phyloP scores from a whole-genome alignment of 2,888 invertebrate genomes.

The Steinernema scapterisci region DNA sequence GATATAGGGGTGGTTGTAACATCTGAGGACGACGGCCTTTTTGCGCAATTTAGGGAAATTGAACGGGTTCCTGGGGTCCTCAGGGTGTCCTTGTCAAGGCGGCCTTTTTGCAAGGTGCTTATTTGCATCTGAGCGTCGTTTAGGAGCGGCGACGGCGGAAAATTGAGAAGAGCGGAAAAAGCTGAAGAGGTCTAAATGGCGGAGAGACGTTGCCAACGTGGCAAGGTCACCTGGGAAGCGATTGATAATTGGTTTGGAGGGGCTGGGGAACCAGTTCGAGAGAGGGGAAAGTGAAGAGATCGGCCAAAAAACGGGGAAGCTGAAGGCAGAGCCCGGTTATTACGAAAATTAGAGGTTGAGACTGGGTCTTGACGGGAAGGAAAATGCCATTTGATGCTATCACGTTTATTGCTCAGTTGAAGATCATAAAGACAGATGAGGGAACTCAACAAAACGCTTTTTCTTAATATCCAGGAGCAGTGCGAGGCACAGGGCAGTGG shows the following conservation, averaged over 20 bases:
- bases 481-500: conserved; percentile 41
- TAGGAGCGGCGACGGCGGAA: neutral
- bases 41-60: neutral
- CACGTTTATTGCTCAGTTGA: conserved; percentile 5
- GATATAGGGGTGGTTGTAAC: neutral
- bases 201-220: neutral
- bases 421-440: neutral
- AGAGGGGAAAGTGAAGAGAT: neutral
- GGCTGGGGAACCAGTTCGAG: neutral
- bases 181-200: neutral
- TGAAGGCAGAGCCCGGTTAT: too few species aligned
- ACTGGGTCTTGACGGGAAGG: neutral
- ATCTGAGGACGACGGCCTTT: neutral
- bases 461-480: conserved; percentile 42
- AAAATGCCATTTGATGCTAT: neutral
- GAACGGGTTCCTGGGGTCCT: too few species aligned
- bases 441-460: neutral
- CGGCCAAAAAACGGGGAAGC: too few species aligned
- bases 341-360: too few species aligned
- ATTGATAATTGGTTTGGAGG: neutral
- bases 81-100: too few species aligned
- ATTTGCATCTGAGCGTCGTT: neutral
- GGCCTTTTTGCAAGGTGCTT: too few species aligned
- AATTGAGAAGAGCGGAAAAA: neutral
- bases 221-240: conserved; percentile 27